Conservation (phyloP, 2,113 vertebrate genomes). For the Amia ocellicauda region DNA sequence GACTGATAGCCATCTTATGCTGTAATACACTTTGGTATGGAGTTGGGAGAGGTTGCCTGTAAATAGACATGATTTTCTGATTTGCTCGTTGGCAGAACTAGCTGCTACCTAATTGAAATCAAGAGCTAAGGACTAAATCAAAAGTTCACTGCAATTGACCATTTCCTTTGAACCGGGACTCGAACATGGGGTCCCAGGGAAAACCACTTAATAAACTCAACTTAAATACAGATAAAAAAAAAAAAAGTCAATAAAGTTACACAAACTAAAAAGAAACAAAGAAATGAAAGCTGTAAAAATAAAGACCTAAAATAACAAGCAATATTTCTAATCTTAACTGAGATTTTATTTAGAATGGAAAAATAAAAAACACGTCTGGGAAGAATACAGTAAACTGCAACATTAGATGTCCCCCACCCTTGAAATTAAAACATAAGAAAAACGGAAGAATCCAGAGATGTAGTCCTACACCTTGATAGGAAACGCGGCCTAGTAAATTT, state of each 20-base stretch:
- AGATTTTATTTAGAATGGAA: conserved; percentile 16
- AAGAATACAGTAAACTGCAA: conserved; percentile 26
- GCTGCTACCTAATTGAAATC: conserved; percentile 32
- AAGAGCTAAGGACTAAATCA: conserved; percentile 35
- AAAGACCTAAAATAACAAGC: conserved; percentile 43
- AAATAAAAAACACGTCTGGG: conserved; percentile 16
- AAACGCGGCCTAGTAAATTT: conserved; percentile 28
- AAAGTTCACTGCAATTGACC: conserved; percentile 32
- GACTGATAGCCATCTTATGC: conserved; percentile 17
- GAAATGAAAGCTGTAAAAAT: no score
- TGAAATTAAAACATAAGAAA: conserved; percentile 31
- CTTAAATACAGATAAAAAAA: conserved; percentile 28
- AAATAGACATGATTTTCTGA: conserved; percentile 13
- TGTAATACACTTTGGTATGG: conserved; percentile 21
- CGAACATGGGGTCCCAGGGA: conserved; percentile 28
- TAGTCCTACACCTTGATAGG: conserved; percentile 37
- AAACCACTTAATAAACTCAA: conserved; percentile 30
- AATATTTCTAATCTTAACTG: conserved; percentile 40
- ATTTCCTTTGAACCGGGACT: conserved; percentile 20
- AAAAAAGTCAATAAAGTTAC: conserved; percentile 37
- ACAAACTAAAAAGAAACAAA: conserved; percentile 31
- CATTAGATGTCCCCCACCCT: conserved; percentile 30
- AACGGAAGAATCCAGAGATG: conserved; percentile 29
- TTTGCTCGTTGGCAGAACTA: conserved; percentile 22
- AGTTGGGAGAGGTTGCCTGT: conserved; percentile 11